Conservation (phyloP, 2,113 vertebrate species). For the Takifugu bimaculatus region DNA sequence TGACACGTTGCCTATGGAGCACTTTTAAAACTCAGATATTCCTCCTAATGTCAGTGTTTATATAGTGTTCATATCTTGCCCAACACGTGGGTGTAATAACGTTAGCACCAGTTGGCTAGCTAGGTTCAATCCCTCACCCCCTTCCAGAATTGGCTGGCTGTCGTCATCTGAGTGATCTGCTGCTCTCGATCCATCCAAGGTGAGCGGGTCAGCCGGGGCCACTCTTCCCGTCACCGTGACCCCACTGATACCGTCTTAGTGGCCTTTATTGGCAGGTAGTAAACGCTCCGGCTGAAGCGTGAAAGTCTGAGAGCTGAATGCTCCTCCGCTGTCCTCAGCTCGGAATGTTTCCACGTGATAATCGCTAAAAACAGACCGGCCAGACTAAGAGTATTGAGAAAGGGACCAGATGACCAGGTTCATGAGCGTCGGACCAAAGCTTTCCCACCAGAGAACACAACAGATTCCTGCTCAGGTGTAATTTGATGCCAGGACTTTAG, state of each 20-base stretch:
- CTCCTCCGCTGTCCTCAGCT: neutral
- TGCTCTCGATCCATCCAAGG: slow-evolving; percentile 16
- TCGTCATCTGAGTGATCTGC: slow-evolving; percentile 18
- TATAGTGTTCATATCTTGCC: too few species aligned
- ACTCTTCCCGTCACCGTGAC: neutral
- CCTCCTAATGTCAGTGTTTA: too few species aligned
- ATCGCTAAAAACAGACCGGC: too few species aligned
- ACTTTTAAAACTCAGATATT: too few species aligned
- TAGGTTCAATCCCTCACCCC: too few species aligned
- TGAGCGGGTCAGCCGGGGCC: slow-evolving; percentile 4
- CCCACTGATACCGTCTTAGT: slow-evolving; percentile 16
- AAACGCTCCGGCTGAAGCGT: slow-evolving; percentile 1
- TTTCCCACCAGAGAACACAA: neutral
- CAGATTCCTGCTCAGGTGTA: neutral
- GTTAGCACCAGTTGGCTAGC: too few species aligned
- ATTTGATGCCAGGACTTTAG: neutral
- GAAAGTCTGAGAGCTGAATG: neutral
- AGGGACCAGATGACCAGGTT: too few species aligned
- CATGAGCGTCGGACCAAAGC: too few species aligned
- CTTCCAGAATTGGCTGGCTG: neutral
- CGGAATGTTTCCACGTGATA: neutral
- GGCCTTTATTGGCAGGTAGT: slow-evolving; percentile 5
- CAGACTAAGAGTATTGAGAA: too few species aligned
- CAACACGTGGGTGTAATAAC: too few species aligned
- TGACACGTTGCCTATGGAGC: too few species aligned